Base-by-base conservation (phyloP, 1,140 invertebrate species). In the Meloidogyne floridensis region DNA sequence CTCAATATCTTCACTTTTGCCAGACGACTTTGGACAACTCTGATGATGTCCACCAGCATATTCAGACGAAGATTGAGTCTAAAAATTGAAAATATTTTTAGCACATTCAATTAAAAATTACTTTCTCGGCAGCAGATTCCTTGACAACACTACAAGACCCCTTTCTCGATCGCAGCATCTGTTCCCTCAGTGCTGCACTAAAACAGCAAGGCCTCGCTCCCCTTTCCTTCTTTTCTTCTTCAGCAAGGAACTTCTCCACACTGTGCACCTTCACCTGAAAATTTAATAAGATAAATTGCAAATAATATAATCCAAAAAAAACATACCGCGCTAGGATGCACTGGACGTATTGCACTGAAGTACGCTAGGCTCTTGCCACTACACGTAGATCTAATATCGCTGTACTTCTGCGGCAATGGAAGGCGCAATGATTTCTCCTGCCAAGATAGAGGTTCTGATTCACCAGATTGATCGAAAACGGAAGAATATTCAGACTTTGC, bases 211-310 rank as follows among this genome's bases (percentile, higher is more conserved):
- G 10, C n/a, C 59, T 65, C n/a, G n/a, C n/a, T n/a, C 59, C 59
- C 15, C 10, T n/a, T 65, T 65, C 59, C 6, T 65, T 65, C 59
- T 54, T 54, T 11, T 9, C 53, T 54, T 11, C 59, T n/a, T 65
- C 59, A 65, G 59, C 59, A 65, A 65, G n/a, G 59, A 65, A 65
- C 7, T 65, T 65, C 59, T 65, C 59, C 59, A 65, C 59, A 65
- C 10, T 65, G n/a, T 65, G 59, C 15, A 65, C 10, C 59, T 65
- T 65, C 10, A 65, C 59, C 59, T 65, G n/a, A 65, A 65, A 54
- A 11, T 54, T 54, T 10, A 54, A 54, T 54, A 11, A 54, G 32
- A 3, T 15, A 59, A 65, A 18, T 47, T 47, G 47, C 8, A 65
- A 65, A 4, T 4, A 59, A 59, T 15, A 15, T 59, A n/a, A 65